Evolutionary conservation across 1,140 invertebrate genomes (phyloP), one percentile per base, ranked within the genome.

Genomic region (Scaptomyza hsui): DNA sequence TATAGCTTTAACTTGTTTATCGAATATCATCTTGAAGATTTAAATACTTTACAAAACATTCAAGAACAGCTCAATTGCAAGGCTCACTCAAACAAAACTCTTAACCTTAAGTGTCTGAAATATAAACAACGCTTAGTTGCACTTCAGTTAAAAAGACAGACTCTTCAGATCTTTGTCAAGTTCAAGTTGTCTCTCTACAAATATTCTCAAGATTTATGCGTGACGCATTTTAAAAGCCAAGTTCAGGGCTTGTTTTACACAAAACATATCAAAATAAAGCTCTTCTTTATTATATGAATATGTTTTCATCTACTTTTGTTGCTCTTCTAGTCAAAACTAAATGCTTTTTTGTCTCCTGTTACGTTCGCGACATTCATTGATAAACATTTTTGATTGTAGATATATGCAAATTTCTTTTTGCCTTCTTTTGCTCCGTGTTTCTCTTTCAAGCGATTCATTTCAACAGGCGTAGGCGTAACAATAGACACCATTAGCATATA

Each of bases 401-500:
- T 52, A 18, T 72, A 72, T 72, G 69, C 55, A 59, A 35, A 69
- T 69, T 67, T 53, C 9, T 29, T 37, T 13, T 26, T n/a, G 39
- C 21, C 4, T 35, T 48, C n/a, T 24, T 26, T 72, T n/a, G n/a
- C n/a, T 57, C 57, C 32, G 29, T 16, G 37, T 37, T 52, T 42
- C 29, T 39, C 42, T 71, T 55, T 62, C 0, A 62, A 29, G 59
- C 24, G 41, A 72, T 52, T 32, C 48, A 64, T 62, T 42, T 41
- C 10, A 39, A 16, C 24, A 35, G 37, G 80, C 55, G 80, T 85
- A 77, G 80, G 80, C 81, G 81, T 86, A 85, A 86, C 73, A 85
- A 85, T 57, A 81, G 80, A 77, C 73, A 86, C 73, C 77, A 85
- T 85, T 85, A 77, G 81, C 81, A 85, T 85, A 83, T 60, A 47